phyloP scores from a whole-genome alignment of 1,140 invertebrate genomes.

The Proales similis region DNA sequence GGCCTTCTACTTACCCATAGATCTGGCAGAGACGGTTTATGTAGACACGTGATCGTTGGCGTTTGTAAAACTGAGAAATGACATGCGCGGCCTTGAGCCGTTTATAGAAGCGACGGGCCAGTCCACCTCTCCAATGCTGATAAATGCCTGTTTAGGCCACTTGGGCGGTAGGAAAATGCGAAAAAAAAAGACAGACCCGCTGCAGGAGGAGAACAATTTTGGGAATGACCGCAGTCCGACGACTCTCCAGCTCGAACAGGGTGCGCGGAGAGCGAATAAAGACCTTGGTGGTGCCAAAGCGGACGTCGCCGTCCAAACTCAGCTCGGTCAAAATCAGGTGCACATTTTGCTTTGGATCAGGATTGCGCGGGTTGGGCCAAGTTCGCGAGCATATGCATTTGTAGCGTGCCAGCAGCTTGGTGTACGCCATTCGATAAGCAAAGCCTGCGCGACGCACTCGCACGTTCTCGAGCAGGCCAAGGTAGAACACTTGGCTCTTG shows the following conservation, averaged over 20 bases:
- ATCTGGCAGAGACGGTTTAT: slow-evolving; percentile 5
- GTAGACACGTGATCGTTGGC: slow-evolving; percentile 60
- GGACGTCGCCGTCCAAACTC: slow-evolving; percentile 71
- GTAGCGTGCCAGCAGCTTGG: slow-evolving; percentile 77
- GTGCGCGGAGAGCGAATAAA: slow-evolving; percentile 84
- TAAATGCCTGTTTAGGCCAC: neutral
- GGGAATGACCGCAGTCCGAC: slow-evolving; percentile 66
- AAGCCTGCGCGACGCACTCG: slow-evolving; percentile 85
- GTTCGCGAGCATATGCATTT: slow-evolving; percentile 89
- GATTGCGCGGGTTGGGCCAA: slow-evolving; percentile 81
- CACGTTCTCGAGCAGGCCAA: slow-evolving; percentile 85
- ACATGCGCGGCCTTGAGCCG: slow-evolving; percentile 72
- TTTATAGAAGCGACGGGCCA: slow-evolving; percentile 15
- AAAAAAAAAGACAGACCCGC: slow-evolving; percentile 60
- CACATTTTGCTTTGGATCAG: slow-evolving; percentile 70
- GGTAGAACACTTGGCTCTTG: slow-evolving; percentile 71
- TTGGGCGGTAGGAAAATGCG: neutral
- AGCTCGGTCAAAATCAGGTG: slow-evolving; percentile 71
- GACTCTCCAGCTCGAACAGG: slow-evolving; percentile 75
- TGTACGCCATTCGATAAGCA: slow-evolving; percentile 79
- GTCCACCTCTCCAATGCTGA: slow-evolving; percentile 12
- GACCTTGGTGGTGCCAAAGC: slow-evolving; percentile 86
- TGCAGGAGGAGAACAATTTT: slow-evolving; percentile 82
- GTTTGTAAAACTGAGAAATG: slow-evolving; percentile 70
- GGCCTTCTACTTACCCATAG: slow-evolving; percentile 22